Percentiles rank a stretch among this genome's conserved stretches.
These are phyloP conservation scores for Eugnorisma glareosa DNA, from an alignment of 2,888 invertebrate genomes.

Conservation along the genomic window DNA sequence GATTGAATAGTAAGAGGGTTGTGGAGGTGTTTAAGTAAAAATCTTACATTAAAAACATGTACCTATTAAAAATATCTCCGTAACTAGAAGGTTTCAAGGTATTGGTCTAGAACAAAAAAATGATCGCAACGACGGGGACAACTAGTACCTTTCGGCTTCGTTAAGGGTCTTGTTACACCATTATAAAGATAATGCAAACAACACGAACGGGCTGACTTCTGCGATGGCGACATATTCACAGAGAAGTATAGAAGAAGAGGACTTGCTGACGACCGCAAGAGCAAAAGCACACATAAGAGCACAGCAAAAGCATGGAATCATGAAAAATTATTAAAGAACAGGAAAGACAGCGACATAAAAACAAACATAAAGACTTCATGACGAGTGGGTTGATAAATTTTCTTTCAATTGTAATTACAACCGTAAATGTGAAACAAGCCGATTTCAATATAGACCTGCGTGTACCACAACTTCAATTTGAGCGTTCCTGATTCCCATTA, in stretches of 20 bases:
- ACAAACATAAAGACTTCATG: neutral
- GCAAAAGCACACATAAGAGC: neutral
- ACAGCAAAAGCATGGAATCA: neutral
- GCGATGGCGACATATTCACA: neutral
- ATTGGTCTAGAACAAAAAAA: too few relatives aligned
- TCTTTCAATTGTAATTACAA: neutral
- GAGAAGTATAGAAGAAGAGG: neutral
- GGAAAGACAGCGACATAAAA: neutral
- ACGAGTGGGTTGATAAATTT: neutral
- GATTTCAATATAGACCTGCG: neutral
- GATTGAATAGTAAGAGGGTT: too few relatives aligned
- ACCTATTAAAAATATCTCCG: too few relatives aligned
- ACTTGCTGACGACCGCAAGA: neutral
- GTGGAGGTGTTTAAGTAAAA: too few relatives aligned
- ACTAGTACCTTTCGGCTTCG: too few relatives aligned
- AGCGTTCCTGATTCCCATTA: neutral
- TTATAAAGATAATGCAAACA: too few relatives aligned
- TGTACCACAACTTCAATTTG: neutral
- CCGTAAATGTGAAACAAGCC: neutral
- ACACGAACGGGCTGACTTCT: neutral
- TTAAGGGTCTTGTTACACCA: too few relatives aligned
- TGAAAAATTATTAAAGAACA: neutral
- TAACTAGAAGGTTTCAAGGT: too few relatives aligned
- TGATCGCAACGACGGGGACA: too few relatives aligned
- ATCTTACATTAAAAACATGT: too few relatives aligned